phyloP scores from a whole-genome alignment of 2,113 vertebrate species.

The Varanus komodoensis region DNA sequence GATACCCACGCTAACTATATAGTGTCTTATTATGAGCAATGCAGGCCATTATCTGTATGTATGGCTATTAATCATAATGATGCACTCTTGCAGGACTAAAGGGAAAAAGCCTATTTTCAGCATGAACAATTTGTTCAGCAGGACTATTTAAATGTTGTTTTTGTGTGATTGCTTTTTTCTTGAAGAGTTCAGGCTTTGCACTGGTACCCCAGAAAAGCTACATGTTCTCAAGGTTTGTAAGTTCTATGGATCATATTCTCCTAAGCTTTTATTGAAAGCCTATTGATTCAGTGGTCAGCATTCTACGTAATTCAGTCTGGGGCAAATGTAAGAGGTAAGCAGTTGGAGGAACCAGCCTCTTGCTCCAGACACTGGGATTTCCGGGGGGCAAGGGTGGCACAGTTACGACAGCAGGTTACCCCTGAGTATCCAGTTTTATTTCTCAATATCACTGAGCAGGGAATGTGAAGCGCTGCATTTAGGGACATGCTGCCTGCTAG shows the following conservation, averaged over 20 bases:
- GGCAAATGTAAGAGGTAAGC: not conserved
- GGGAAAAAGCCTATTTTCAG: not conserved
- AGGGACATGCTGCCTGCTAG: not conserved
- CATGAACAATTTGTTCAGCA: slow-evolving; percentile 12
- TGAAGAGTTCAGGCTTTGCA: not conserved
- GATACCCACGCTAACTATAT: slow-evolving; percentile 18
- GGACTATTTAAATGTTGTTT: not conserved
- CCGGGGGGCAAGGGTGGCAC: not conserved
- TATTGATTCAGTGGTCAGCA: not conserved
- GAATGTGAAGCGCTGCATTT: not conserved
- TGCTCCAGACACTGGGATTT: not conserved
- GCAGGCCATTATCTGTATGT: slow-evolving; percentile 16
- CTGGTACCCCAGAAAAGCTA: not conserved
- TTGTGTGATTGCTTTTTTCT: not conserved
- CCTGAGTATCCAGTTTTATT: not conserved
- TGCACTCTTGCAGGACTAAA: not conserved
- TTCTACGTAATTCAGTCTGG: not conserved
- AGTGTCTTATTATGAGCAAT: slow-evolving; percentile 20
- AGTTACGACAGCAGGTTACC: no score
- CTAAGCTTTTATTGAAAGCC: not conserved
- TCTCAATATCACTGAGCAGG: not conserved
- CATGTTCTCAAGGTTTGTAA: not conserved
- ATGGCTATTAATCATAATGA: not conserved
- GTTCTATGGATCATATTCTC: not conserved
- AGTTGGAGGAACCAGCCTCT: not conserved